Evolutionary conservation across 2,888 invertebrate species (phyloP).

Genomic region (Yponomeuta cagnagella): DNA sequence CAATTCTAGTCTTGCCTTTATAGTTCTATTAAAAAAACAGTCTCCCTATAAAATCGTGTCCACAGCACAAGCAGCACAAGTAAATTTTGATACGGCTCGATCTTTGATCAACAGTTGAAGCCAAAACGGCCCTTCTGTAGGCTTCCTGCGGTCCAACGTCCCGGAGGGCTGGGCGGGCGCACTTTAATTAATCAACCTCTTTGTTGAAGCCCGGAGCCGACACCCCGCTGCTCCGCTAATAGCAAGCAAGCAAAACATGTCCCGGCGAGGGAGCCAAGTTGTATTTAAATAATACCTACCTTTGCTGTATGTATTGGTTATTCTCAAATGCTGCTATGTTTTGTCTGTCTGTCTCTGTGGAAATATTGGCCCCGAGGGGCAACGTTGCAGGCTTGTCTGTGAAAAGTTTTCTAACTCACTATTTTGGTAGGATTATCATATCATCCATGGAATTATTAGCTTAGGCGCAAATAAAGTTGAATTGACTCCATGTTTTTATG

Average conservation of each 20-base stretch:
- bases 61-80: too few species aligned
- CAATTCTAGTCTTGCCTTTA: too few species aligned
- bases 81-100: too few species aligned
- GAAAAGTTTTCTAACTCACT: too few species aligned
- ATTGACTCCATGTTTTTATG: too few species aligned
- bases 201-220: constrained; percentile 47
- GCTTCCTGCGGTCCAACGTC: constrained; percentile 26
- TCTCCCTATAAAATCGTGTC: too few species aligned
- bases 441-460: too few species aligned
- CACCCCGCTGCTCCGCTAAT: constrained; percentile 54
- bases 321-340: constrained; percentile 17
- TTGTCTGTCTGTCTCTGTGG: constrained; percentile 7
- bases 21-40: too few species aligned
- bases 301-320: not conserved
- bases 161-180: constrained; percentile 61
- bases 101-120: not conserved
- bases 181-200: constrained; percentile 72
- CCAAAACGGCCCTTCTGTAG: not conserved
- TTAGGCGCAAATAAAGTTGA: too few species aligned
- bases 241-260: constrained; percentile 54
- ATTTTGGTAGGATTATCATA: too few species aligned
- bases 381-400: not conserved
- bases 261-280: constrained; percentile 38
- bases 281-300: constrained; percentile 34
- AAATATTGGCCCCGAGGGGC: not conserved